Conservation (phyloP, 2,113 vertebrate genomes). For the Micromys minutus region DNA sequence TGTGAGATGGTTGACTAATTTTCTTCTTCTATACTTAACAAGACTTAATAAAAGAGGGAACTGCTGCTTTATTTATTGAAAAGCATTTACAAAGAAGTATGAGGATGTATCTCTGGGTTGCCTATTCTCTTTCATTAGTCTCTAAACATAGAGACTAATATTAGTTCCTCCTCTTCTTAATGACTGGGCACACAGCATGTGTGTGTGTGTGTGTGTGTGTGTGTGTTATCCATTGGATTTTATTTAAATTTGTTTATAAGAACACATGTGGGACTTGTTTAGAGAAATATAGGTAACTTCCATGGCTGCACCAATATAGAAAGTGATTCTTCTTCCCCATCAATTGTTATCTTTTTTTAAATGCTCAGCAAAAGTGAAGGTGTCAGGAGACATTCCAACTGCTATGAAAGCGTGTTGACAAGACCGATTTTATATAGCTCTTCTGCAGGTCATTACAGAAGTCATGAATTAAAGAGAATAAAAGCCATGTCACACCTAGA, state of each 20-base stretch:
- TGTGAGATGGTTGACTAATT: not conserved
- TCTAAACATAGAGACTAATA: not conserved
- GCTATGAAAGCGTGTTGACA: not conserved
- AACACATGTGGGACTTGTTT: not conserved
- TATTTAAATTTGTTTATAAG: not conserved
- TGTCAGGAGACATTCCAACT: too few species aligned
- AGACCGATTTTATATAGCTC: not conserved
- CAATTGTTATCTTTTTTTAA: not conserved
- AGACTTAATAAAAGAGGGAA: not conserved
- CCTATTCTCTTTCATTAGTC: not conserved
- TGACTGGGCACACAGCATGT: too few species aligned
- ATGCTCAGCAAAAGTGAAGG: not conserved
- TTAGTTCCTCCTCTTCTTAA: too few species aligned
- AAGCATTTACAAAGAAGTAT: not conserved
- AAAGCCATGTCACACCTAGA: not conserved
- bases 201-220: not conserved
- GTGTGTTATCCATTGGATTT: not conserved
- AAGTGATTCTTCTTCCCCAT: not conserved
- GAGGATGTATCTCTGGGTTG: not conserved
- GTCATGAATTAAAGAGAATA: not conserved
- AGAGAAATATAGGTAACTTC: not conserved
- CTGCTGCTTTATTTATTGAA: not conserved
- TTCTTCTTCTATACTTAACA: not conserved
- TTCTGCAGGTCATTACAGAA: not conserved
- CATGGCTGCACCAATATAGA: not conserved